Percentiles rank a stretch among this genome's conserved stretches.
These are phyloP conservation scores for Stenopsyche tienmushanensis DNA, from an alignment of 1,140 invertebrate species.

Conservation along the genomic window DNA sequence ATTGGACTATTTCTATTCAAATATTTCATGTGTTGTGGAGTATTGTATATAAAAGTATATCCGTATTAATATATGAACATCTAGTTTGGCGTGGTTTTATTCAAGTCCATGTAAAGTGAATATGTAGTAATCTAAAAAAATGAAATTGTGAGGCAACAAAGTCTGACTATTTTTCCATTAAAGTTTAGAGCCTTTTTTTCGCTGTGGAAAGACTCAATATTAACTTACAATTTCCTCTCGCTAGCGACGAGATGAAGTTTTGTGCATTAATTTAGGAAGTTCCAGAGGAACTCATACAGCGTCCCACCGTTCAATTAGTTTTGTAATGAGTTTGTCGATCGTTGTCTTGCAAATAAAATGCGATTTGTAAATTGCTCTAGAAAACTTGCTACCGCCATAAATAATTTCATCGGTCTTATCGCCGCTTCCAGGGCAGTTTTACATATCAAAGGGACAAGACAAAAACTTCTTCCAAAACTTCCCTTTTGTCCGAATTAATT, in stretches of 20 bases:
- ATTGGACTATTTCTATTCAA: no score
- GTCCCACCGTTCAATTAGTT: slow-evolving; percentile 15
- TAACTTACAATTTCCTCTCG: no score
- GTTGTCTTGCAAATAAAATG: slow-evolving; percentile 15
- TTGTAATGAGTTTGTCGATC: slow-evolving; percentile 19
- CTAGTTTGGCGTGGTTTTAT: no score
- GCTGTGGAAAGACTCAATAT: no score
- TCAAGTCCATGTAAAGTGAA: no score
- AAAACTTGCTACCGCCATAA: not conserved
- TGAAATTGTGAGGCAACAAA: no score
- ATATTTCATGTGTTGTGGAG: no score
- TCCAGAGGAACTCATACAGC: not conserved
- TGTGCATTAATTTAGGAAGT: slow-evolving; percentile 13
- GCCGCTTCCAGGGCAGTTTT: slow-evolving; percentile 11
- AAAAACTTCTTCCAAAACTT: not conserved
- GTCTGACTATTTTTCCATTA: no score
- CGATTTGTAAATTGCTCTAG: not conserved
- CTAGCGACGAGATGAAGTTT: not conserved
- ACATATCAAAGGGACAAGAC: slow-evolving; percentile 23
- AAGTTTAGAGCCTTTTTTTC: no score
- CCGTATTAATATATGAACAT: no score
- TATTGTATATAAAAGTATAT: no score
- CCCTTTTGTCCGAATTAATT: slow-evolving; percentile 11
- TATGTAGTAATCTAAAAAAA: no score
- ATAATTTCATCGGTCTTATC: slow-evolving; percentile 2